Evolutionary conservation across 2,888 invertebrate genomes (phyloP), one percentile per base, ranked within the genome.

Genomic region (Patella depressa): DNA sequence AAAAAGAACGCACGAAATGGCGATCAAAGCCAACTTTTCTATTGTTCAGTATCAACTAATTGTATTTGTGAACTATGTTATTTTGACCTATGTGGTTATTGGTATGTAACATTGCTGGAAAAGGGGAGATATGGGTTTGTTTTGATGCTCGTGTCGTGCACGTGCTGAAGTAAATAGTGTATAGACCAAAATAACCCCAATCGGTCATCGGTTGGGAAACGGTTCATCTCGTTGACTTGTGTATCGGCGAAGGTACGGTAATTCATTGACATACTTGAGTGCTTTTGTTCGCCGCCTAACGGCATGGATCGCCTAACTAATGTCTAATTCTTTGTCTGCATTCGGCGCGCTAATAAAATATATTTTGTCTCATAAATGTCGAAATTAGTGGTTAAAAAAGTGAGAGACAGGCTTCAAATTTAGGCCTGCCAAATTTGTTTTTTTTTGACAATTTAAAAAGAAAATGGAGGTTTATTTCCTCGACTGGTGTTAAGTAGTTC

Each of bases 1-100:
- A 85, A 86, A 87, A 87, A 87, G 83, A 86, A 83, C 82, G 82
- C 84, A 85, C 86, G 88, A 88, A 88, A 88, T 88, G 88, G 88
- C 88, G 88, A 87, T 88, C 87, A 87, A 88, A 87, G 82, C 82
- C 86, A 85, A 86, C 86, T 85, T 88, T 85, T 81, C 83, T 82
- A 83, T 83, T 80, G 81, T 83, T 82, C 82, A 82, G 73, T 29
- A 29, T 12, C 53, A 59, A 71, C 29, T 24, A n/a, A 15, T 53
- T 76, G 71, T 53, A 71, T 81, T 80, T 79, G 78, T 80, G 74
- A 55, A 75, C 59, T 29, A 74, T 55, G 59, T 72, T 53, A 74
- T 76, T 59, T 70, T 59, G 73, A 53, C 53, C 54, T 69, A 65
- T 73, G 71, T 53, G 19, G 53, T 72, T 76, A 17, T 76, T 71